phyloP scores from a whole-genome alignment of 1,140 invertebrate genomes.

The Sipha flava region DNA sequence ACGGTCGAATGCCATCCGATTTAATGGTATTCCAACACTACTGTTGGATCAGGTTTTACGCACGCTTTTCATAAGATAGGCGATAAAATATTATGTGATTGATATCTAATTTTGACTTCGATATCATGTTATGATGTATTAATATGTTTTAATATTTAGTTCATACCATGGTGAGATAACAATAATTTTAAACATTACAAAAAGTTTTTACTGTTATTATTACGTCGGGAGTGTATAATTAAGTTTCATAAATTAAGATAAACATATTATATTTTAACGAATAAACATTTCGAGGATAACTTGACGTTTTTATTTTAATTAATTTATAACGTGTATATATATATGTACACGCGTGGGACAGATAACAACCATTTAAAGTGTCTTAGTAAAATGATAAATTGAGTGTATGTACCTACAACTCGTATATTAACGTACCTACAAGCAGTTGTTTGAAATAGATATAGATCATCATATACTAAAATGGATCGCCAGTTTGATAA shows the following conservation, averaged over 20 bases:
- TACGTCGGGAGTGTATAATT: too few relatives aligned
- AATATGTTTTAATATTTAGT: too few relatives aligned
- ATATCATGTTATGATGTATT: too few relatives aligned
- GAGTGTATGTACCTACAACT: background rate
- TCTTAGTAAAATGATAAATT: background rate
- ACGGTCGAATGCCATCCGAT: too few relatives aligned
- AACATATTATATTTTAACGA: background rate
- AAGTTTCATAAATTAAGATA: slow-evolving; percentile 2
- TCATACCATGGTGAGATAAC: too few relatives aligned
- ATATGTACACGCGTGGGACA: background rate
- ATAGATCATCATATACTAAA: background rate
- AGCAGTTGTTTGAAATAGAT: background rate
- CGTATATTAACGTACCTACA: background rate
- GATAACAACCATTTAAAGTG: background rate
- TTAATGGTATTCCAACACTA: too few relatives aligned
- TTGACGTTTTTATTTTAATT: background rate
- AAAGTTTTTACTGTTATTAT: too few relatives aligned
- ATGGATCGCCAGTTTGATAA: background rate
- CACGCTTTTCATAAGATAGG: too few relatives aligned
- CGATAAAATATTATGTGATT: too few relatives aligned
- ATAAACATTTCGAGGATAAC: background rate
- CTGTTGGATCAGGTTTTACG: too few relatives aligned
- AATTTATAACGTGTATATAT: background rate
- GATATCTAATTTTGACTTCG: too few relatives aligned
- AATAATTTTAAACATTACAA: too few relatives aligned